phyloP scores from a whole-genome alignment of 2,797 vertebrate species.

The Pantherophis vulpinus region DNA sequence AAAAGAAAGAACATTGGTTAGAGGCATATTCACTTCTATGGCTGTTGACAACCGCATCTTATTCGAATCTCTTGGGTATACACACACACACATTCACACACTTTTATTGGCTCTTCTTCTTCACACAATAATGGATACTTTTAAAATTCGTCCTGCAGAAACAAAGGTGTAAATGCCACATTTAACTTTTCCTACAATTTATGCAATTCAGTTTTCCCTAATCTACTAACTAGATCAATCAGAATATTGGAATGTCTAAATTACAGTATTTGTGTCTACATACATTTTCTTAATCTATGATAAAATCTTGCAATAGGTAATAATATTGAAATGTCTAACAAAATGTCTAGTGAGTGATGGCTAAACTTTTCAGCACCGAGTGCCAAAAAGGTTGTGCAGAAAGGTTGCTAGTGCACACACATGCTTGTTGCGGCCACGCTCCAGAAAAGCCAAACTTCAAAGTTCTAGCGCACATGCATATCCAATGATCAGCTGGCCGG shows the following conservation, averaged over 20 bases:
- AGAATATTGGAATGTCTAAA: not conserved
- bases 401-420: no score
- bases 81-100: not conserved
- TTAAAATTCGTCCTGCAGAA: conserved; percentile 1
- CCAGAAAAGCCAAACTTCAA: no score
- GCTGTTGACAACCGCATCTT: not conserved
- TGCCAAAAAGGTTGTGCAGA: no score
- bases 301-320: not conserved
- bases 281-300: not conserved
- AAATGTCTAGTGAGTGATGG: not conserved
- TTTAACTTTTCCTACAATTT: conserved; percentile 1
- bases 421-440: no score
- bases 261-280: not conserved
- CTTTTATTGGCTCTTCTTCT: conserved; percentile 1
- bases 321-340: not conserved
- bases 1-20: conserved; percentile 50
- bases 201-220: not conserved
- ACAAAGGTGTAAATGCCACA: fast-evolving
- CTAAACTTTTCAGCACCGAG: no score
- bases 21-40: not conserved
- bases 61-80: not conserved
- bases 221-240: not conserved
- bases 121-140: conserved; percentile 15
- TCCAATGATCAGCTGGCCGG: no score
- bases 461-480: no score